Conservation (phyloP, 2,113 vertebrate species). For the Columba livia region DNA sequence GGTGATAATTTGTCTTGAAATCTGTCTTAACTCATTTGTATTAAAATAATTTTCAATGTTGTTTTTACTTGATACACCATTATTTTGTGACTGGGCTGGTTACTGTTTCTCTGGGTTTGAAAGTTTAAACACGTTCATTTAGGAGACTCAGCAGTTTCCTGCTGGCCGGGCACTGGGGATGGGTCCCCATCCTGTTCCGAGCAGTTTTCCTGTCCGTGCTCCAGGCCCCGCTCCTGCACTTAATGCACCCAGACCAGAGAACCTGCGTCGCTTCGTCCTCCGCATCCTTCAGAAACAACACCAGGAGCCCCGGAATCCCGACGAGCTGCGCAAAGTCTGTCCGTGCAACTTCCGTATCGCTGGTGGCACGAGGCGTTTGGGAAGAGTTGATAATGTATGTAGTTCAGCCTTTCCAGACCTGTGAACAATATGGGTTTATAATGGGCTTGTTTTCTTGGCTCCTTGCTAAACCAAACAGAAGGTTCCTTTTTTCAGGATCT, state of each 20-base stretch:
- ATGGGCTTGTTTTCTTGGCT: not conserved
- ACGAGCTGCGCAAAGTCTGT: rapidly evolving
- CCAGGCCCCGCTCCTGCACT: not conserved
- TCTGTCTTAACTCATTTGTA: not conserved
- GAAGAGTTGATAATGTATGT: not conserved
- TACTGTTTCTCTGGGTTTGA: not conserved
- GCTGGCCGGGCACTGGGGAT: rapidly evolving
- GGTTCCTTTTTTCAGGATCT: not conserved
- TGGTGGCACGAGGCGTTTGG: not conserved
- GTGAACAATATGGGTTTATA: not conserved
- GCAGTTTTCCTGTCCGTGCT: rapidly evolving
- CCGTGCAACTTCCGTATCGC: not conserved
- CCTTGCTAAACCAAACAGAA: not conserved
- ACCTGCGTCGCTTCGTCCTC: not conserved
- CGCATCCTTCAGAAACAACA: not conserved
- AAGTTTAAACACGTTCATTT: not conserved
- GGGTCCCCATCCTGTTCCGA: rapidly evolving
- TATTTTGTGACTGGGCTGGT: not conserved
- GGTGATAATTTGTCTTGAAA: not conserved
- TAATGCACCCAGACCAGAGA: not conserved
- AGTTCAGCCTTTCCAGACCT: not conserved
- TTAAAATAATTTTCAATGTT: slow-evolving; percentile 8
- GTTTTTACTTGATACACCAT: not conserved
- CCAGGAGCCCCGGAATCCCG: not conserved
- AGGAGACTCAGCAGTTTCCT: not conserved